Percentiles rank a stretch among this genome's conserved stretches.
phyloP scores from a whole-genome alignment of 2,888 invertebrate species.

The Chymomyza fuscimana region DNA sequence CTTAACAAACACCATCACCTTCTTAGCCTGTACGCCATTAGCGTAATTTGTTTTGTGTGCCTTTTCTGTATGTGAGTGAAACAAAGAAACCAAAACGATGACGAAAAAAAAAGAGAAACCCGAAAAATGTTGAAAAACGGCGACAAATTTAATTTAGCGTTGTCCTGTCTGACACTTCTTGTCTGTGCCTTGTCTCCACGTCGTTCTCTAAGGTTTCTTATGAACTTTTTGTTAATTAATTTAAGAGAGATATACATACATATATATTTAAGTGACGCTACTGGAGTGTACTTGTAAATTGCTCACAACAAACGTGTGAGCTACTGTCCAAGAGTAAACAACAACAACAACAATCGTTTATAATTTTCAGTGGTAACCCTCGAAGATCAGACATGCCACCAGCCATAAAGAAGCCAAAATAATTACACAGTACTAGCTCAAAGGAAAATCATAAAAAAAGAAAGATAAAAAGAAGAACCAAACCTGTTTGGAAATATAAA shows the following conservation, averaged over 20 bases:
- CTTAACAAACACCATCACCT: slow-evolving; percentile 57
- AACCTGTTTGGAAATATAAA: slow-evolving; percentile 19
- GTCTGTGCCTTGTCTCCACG: not conserved
- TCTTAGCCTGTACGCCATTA: slow-evolving; percentile 67
- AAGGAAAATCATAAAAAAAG: slow-evolving; percentile 22
- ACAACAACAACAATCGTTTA: slow-evolving; percentile 28
- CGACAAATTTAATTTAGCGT: slow-evolving; percentile 55
- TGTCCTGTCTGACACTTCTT: slow-evolving; percentile 42
- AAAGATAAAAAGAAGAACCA: slow-evolving; percentile 22
- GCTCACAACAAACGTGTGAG: slow-evolving; percentile 22
- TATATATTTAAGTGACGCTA: slow-evolving; percentile 16
- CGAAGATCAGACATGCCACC: slow-evolving; percentile 1
- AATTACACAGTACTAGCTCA: slow-evolving; percentile 29
- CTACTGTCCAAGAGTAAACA: slow-evolving; percentile 8
- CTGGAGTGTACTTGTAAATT: slow-evolving; percentile 65
- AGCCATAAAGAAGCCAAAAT: slow-evolving; percentile 50
- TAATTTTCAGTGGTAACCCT: slow-evolving; percentile 49
- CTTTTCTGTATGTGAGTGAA: not conserved
- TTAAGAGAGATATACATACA: slow-evolving; percentile 50
- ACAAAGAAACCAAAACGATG: slow-evolving; percentile 27
- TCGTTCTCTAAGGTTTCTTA: slow-evolving; percentile 18
- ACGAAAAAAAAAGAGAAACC: not conserved
- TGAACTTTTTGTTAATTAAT: slow-evolving; percentile 44
- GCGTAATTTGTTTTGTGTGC: slow-evolving; percentile 64
- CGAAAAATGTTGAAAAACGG: slow-evolving; percentile 3